Conservation (phyloP, 92 coral and sea anemone species). For the Porites rus region DNA sequence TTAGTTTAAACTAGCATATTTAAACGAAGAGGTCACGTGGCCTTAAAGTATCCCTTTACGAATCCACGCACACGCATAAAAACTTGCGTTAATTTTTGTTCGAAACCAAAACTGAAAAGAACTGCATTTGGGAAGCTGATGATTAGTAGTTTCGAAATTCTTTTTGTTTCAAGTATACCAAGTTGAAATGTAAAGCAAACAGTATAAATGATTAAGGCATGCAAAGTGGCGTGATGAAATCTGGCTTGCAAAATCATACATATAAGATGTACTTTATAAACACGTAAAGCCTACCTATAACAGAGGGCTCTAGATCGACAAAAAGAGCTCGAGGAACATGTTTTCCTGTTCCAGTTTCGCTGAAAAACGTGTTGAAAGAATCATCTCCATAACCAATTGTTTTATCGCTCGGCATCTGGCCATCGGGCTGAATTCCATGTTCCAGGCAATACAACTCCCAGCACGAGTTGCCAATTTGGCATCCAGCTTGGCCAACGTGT, state of each 20-base stretch:
- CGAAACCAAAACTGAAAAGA: neutral
- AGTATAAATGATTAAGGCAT: neutral
- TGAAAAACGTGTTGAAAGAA: constrained; percentile 63
- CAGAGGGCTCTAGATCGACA: constrained; percentile 78
- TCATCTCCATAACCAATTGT: constrained; percentile 72
- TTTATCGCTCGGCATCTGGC: constrained; percentile 88
- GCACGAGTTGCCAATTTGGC: constrained; percentile 90
- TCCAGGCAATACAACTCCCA: constrained; percentile 96
- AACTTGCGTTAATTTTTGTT: neutral
- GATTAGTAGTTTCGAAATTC: neutral
- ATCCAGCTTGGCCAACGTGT: constrained; percentile 93
- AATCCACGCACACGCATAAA: neutral
- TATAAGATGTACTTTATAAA: too few relatives aligned
- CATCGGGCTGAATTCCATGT: constrained; percentile 94
- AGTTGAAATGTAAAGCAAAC: neutral
- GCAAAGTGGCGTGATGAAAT: neutral
- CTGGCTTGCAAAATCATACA: too few relatives aligned
- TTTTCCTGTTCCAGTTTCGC: constrained; percentile 74
- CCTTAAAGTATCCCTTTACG: neutral
- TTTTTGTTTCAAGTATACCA: neutral
- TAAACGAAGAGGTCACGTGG: too few relatives aligned
- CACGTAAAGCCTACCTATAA: constrained; percentile 54
- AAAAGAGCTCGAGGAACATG: constrained; percentile 81
- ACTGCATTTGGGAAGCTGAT: neutral
- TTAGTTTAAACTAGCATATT: too few relatives aligned